Evolutionary conservation across 1,140 invertebrate species (phyloP), one percentile per base, ranked within the genome.

Genomic region (Drosophila cardini): DNA sequence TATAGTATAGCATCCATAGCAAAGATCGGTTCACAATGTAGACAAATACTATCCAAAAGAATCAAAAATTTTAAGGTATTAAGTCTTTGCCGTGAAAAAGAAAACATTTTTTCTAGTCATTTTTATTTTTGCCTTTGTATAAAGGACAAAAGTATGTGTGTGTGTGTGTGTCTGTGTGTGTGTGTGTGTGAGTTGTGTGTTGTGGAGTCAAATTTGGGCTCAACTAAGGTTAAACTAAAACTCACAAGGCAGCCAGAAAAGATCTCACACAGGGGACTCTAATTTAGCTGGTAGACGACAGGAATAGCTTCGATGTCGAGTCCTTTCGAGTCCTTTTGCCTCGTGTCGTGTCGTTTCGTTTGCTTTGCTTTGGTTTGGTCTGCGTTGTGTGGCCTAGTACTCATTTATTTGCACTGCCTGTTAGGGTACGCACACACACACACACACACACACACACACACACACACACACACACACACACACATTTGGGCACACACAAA

Each of bases 361-460:
- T 80, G 50, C 72, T 74, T 85, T 78, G 74, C 69, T 62, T 52
- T 67, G 71, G 50, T 76, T 46, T 72, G 75, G 63, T n/a, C n/a
- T n/a, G n/a, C n/a, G n/a, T 45, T 69, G 67, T 40, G 32, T 63
- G 46, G 56, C 46, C 18, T 58, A 69, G 60, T 73, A 73, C 73
- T 80, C 78, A 76, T 81, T 67, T 87, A 87, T 86, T 82, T 86
- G 81, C 60, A 64, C 50, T 78, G 72, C 50, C 76, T 73, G 55
- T 76, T 72, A 76, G 80, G 68, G 67, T 80, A 72, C 71, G 48
- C 60, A 70, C 18, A 56, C 61, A 36, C 63, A 57, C 34, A 57
- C 53, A 46, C 15, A 56, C 40, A 36, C 52, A 56, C 40, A 6
- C 15, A n/a, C 26, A 30, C 58, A 68, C 34, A 57, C 40, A 57